Percentiles rank a stretch among this genome's conserved stretches.
phyloP scores from a whole-genome alignment of 2,113 vertebrate species.

The Athene cunicularia region DNA sequence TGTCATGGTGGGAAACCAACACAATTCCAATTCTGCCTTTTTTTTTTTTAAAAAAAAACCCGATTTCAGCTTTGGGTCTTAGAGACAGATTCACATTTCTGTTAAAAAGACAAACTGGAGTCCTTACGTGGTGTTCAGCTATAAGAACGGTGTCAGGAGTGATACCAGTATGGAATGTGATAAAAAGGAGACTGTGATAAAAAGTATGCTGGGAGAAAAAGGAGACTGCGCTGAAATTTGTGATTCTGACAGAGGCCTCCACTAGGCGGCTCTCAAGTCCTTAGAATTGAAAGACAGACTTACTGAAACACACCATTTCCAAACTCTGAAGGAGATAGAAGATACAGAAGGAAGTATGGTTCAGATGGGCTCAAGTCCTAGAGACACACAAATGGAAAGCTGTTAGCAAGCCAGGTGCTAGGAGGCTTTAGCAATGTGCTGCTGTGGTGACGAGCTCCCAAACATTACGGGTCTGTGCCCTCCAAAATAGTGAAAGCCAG shows the following conservation, averaged over 20 bases:
- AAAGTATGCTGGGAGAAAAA: neutral
- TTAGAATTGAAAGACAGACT: neutral
- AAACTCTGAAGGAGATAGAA: neutral
- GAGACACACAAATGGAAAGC: neutral
- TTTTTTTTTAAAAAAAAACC: neutral
- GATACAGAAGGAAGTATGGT: neutral
- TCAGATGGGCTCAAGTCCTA: neutral
- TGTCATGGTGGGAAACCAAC: neutral
- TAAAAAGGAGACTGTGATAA: too few relatives aligned
- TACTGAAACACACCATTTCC: neutral
- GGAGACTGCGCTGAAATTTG: neutral
- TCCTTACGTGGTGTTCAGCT: neutral
- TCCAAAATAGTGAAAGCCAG: neutral
- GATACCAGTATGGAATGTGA: too few relatives aligned
- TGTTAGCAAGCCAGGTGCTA: neutral
- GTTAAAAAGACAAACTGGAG: neutral
- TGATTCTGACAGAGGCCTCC: neutral
- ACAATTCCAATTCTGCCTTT: neutral
- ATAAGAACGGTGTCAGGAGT: rapidly evolving
- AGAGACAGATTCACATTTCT: neutral
- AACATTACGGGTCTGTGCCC: rapidly evolving
- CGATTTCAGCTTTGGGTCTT: neutral
- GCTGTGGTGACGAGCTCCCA: neutral
- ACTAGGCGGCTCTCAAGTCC: constrained; percentile 38
- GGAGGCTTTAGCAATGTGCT: neutral